Base-by-base conservation (phyloP, 2,113 vertebrate genomes). In the Thamnaconus septentrionalis region DNA sequence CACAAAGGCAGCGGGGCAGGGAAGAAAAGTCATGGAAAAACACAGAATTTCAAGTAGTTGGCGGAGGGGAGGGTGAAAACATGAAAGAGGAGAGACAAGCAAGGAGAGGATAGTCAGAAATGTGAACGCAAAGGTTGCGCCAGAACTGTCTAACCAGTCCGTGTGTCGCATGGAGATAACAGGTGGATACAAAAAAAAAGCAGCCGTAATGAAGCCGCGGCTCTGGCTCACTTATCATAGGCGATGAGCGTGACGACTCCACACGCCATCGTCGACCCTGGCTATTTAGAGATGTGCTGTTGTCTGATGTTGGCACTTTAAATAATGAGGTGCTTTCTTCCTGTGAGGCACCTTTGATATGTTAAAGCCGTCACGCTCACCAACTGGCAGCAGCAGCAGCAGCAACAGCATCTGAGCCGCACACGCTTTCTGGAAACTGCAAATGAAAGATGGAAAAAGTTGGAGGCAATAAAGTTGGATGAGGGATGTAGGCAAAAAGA, bases 271-370 rank as follows among this genome's bases (percentile, higher is more conserved):
- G 18, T 31, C 41, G 6, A 9, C 59, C 41, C 9, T 18, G 4
- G 61, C 45, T 31, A 43, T 72, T 81, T 60, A 72, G 53, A 63
- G 70, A 69, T 69, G 64, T 63, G 41, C 49, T 54, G 53, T 73
- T 71, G 67, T 79, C 83, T 85, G 79, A 84, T 84, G 79, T 82
- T 77, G 73, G 72, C 61, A 56, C 18, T 57, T 66, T 70, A 64
- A 76, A 75, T 78, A 79, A 89, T 74, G 69, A 85, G 74, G 60
- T 47, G 58, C 69, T 73, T 81, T 76, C 69, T 84, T 81, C 67
- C 53, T 73, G 52, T 62, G 41, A 61, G 51, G 61, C 48, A 78
- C 64, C 83, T 90, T 88, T 88, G 83, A 88, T 85, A 87, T 89
- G 88, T 70, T 85, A 88, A 90, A 86, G 62, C 55, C 71, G 62